phyloP scores from a whole-genome alignment of 2,888 invertebrate species.

The Philonicus albiceps region DNA sequence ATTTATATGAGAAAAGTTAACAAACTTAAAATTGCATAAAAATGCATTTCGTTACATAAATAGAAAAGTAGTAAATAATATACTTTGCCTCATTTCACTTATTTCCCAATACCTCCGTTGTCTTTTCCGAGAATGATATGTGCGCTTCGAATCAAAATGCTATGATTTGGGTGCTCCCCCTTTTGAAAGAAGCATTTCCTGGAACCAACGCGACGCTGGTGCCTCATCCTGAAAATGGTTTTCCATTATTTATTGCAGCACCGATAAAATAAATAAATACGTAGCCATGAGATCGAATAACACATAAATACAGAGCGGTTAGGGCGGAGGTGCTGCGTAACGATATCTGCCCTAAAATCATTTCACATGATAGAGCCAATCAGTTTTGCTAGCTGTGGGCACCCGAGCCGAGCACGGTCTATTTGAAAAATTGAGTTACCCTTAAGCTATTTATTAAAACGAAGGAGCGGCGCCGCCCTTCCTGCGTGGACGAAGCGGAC shows the following conservation, averaged over 20 bases:
- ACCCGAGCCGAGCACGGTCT: not conserved
- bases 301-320: not conserved
- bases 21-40: no score
- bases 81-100: not conserved
- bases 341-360: not conserved
- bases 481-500: not conserved
- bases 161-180: not conserved
- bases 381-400: not conserved
- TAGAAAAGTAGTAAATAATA: no score
- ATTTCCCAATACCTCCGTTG: not conserved
- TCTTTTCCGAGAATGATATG: not conserved
- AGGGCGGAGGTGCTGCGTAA: not conserved
- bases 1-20: no score
- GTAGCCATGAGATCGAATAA: not conserved
- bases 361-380: slow-evolving; percentile 15
- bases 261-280: not conserved
- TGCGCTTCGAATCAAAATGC: not conserved
- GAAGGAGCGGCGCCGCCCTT: not conserved
- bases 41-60: no score
- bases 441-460: slow-evolving; percentile 44
- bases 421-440: slow-evolving; percentile 32
- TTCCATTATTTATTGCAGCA: not conserved
- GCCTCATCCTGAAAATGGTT: not conserved
- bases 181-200: not conserved
- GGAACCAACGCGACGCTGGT: not conserved